Percentiles rank a stretch among this genome's conserved stretches.
Evolutionary conservation across 2,888 invertebrate species (phyloP).

Genomic region (Caenorhabditis parvicauda): DNA sequence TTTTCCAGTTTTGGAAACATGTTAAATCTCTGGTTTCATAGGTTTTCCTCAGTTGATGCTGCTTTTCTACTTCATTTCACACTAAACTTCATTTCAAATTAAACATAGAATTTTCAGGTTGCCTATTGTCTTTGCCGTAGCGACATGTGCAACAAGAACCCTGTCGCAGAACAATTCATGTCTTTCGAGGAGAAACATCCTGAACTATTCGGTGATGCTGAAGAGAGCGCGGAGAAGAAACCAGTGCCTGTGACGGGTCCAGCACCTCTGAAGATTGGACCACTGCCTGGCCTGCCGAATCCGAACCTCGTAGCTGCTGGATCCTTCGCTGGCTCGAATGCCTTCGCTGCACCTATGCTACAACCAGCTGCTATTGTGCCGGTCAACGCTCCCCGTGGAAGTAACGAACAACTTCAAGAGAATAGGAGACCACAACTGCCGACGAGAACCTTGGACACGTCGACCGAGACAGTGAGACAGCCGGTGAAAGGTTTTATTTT

Average conservation of each 20-base stretch:
- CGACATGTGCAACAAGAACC: slow-evolving; percentile 40
- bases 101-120: slow-evolving; percentile 11
- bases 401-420: slow-evolving; percentile 2
- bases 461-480: too few relatives aligned
- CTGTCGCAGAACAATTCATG: slow-evolving; percentile 55
- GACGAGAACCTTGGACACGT: slow-evolving; percentile 9
- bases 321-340: background rate
- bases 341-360: slow-evolving; percentile 32
- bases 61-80: too few relatives aligned
- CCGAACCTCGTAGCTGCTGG: background rate
- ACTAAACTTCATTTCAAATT: too few relatives aligned
- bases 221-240: background rate
- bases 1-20: too few relatives aligned
- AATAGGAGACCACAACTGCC: slow-evolving; percentile 23
- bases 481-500: too few relatives aligned
- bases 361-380: slow-evolving; percentile 39
- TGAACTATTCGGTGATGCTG: slow-evolving; percentile 41
- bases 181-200: slow-evolving; percentile 53
- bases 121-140: slow-evolving; percentile 52
- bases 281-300: slow-evolving; percentile 7
- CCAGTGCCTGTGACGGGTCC: too few relatives aligned
- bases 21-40: background rate
- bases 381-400: slow-evolving; percentile 38
- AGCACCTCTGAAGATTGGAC: slow-evolving; percentile 23
- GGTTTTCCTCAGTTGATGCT: background rate